Evolutionary conservation across 2,113 vertebrate species (phyloP), one percentile per base, ranked within the genome.

Genomic region (Nyctereutes procyonoides): DNA sequence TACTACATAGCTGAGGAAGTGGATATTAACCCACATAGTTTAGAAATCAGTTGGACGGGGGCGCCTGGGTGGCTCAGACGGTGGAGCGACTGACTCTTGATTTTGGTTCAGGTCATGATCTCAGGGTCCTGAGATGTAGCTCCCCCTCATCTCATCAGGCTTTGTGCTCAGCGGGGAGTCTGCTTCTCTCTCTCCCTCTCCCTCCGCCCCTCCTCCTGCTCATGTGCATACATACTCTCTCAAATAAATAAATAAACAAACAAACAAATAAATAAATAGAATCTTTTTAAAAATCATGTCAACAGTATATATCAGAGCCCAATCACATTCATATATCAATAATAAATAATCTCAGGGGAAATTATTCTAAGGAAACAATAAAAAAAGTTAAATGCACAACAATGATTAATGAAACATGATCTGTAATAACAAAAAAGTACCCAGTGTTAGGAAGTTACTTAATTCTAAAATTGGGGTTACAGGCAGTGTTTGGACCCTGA

Each of bases 351-450:
- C 11, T 95, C 79, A 93, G 35, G 35, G n/a, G 4, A 20, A 85
- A 90, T 80, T 93, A 87, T 88, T 94, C 62, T 76, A 91, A 95
- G 53, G 15, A 5, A 90, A 84, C 67, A 90, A 93, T 80, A 73
- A 85, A 69, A 60, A 81, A 93, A 71, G 16, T 91, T 80, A 95
- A 92, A 85, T 20, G 65, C 9, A 92, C 24, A 91, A 58, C 80
- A 51, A 88, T 74, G n/a, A 96, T 85, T 80, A 65, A 53, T 55
- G 16, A 1, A 55, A 95, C 12, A 81, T 53, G 51, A 69, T 69
- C 8, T 90, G n/a, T 56, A 84, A 76, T 53, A 81, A 65, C 22
- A 22, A 81, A 89, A 92, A 88, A 80, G 5, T 80, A 20, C 22
- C 13, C 28, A 88, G 26, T 15, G 76, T 58, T 11, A 71, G 35